Conservation (phyloP, 2,888 invertebrate species). For the Bombyx huttoni region DNA sequence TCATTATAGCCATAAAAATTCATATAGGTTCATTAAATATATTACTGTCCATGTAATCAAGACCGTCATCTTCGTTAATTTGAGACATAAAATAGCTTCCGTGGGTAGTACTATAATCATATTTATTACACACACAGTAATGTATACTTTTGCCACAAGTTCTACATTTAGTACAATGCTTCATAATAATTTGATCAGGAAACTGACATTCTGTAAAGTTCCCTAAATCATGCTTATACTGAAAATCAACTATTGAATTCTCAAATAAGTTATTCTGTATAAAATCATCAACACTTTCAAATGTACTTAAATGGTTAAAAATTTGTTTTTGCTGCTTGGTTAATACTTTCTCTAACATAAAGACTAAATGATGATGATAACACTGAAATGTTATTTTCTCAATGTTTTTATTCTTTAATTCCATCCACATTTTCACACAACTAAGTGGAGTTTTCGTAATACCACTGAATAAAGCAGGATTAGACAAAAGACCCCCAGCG, state of each 20-base stretch:
- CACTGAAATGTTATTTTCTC: slow-evolving; percentile 82
- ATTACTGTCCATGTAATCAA: slow-evolving; percentile 52
- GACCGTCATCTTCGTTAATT: slow-evolving; percentile 37
- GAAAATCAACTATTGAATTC: slow-evolving; percentile 1
- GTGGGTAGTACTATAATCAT: slow-evolving; percentile 34
- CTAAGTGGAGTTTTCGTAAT: slow-evolving; percentile 76
- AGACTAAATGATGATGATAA: slow-evolving; percentile 96
- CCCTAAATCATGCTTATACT: slow-evolving; percentile 20
- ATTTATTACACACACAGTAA: slow-evolving; percentile 49
- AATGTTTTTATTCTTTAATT: slow-evolving; percentile 74
- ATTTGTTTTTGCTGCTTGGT: slow-evolving; percentile 78
- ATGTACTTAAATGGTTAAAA: slow-evolving; percentile 84
- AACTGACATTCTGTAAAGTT: slow-evolving; percentile 48
- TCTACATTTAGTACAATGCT: slow-evolving; percentile 55
- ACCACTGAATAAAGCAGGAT: slow-evolving; percentile 92
- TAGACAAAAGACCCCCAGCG: slow-evolving; percentile 90
- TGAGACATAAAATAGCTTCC: slow-evolving; percentile 48
- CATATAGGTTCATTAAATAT: slow-evolving; percentile 35
- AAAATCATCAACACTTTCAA: slow-evolving; percentile 79
- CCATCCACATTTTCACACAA: slow-evolving; percentile 88
- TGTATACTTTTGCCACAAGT: slow-evolving; percentile 44
- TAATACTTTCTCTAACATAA: slow-evolving; percentile 91
- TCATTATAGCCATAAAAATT: neutral
- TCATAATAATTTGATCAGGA: slow-evolving; percentile 47
- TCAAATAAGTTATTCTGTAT: slow-evolving; percentile 73